Base-by-base conservation (phyloP, 2,113 vertebrate species). In the Rhea pennata region DNA sequence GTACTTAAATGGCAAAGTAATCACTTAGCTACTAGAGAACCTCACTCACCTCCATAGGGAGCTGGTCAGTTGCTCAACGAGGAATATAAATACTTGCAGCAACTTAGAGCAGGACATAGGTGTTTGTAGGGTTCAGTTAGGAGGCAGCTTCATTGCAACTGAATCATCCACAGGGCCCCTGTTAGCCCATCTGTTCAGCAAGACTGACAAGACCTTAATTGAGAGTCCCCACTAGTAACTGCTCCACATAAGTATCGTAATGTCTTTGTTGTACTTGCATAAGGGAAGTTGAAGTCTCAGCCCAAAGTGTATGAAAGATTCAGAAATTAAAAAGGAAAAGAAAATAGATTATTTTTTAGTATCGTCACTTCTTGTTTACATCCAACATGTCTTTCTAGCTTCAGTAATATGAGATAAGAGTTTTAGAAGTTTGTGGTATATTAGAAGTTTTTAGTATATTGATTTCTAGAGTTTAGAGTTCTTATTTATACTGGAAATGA, bases 341-440 rank as follows among this genome's bases (percentile, higher is more conserved):
- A 1, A 36, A 88, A 75, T 19, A 33, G 11, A 2, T 31, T 42
- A 20, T 67, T 86, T 80, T 87, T 64, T 19, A 23, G 8, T 11
- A 23, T 73, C 67, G 24, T 36, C 19, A 58, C 62, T 5, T 78
- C 24, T 64, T 22, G 12, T n/a, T 71, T 11, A 23, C 75, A 31
- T 6, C 7, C 7, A 92, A 84, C 90, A 92, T 92, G 84, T 94
- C 33, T 83, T 95, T 95, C 67, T 74, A 84, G 61, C 93, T 96
- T 97, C 84, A 92, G 86, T 66, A 92, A 75, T 95, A 39, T 79
- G 83, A 90, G 62, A 70, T 91, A 95, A 95, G 92, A 64, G 79
- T 96, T 72, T 78, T 94, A 61, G 73, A 96, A 95, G 96, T 93
- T 66, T 89, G 83, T 95, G 67, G 36, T 71, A 10, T 42, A 80